phyloP scores from a whole-genome alignment of 2,888 invertebrate species.

The Limnephilus auricula region DNA sequence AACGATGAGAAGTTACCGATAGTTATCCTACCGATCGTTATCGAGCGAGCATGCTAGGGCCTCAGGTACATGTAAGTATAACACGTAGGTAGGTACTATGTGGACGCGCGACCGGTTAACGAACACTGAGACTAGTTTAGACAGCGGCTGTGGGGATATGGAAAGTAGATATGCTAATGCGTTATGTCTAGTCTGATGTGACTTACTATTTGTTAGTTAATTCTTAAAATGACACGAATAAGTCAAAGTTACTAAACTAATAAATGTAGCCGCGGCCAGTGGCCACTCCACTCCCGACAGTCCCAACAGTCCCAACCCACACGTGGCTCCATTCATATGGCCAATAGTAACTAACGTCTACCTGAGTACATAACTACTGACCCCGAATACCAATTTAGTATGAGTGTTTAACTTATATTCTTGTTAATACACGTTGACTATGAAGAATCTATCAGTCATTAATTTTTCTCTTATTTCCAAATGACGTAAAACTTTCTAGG shows the following conservation, averaged over 20 bases:
- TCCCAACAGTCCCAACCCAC: too few relatives aligned
- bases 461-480: neutral
- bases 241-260: neutral
- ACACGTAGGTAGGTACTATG: too few relatives aligned
- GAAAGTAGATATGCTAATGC: neutral
- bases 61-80: too few relatives aligned
- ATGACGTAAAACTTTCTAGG: neutral
- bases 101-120: too few relatives aligned
- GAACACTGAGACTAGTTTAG: neutral
- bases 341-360: neutral
- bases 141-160: neutral
- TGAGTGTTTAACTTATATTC: neutral
- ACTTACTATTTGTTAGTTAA: conserved; percentile 4
- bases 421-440: neutral
- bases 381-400: neutral
- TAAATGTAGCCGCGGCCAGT: neutral
- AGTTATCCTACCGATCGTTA: too few relatives aligned
- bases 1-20: too few relatives aligned
- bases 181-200: neutral
- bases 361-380: neutral
- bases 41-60: too few relatives aligned
- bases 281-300: too few relatives aligned
- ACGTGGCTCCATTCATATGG: conserved; percentile 41
- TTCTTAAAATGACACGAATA: conserved; percentile 20
- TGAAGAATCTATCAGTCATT: neutral